A percentile compares a stretch with the other conserved stretches of the same genome.
phyloP scores from a whole-genome alignment of 2,888 invertebrate species.

The Caenorhabditis wallacei region DNA sequence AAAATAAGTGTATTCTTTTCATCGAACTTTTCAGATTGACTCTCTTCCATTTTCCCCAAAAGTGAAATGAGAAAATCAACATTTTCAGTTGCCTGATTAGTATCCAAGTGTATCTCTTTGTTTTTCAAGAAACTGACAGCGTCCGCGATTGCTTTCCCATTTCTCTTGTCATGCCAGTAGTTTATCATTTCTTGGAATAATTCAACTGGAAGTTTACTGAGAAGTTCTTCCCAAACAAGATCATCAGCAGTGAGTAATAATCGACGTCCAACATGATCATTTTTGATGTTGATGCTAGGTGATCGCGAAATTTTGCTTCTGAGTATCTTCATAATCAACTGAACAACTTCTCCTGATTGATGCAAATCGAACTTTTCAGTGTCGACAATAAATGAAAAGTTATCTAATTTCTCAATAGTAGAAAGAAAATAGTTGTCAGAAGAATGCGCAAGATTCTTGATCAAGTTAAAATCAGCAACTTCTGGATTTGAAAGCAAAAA shows the following conservation, averaged over 20 bases:
- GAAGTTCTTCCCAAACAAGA: constrained; percentile 35
- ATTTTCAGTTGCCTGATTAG: constrained; percentile 35
- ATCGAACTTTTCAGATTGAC: background rate
- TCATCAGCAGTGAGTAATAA: constrained; percentile 26
- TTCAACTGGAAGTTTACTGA: background rate
- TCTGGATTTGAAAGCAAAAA: constrained; percentile 2
- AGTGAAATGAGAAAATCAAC: constrained; percentile 46
- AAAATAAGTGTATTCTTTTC: constrained; percentile 2
- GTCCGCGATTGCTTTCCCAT: constrained; percentile 47
- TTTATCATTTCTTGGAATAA: constrained; percentile 55
- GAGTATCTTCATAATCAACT: constrained; percentile 17
- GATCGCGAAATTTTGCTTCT: background rate
- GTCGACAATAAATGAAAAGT: constrained; percentile 23
- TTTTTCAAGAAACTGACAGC: constrained; percentile 32
- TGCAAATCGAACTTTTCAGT: constrained; percentile 24
- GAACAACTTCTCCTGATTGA: constrained; percentile 20
- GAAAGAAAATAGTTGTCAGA: constrained; percentile 10
- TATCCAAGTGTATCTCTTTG: constrained; percentile 36
- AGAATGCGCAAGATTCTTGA: constrained; percentile 27
- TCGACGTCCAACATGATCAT: constrained; percentile 44
- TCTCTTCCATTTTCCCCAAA: background rate
- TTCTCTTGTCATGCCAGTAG: constrained; percentile 46
- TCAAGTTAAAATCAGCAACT: constrained; percentile 10
- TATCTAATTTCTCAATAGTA: background rate
- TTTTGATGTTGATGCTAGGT: constrained; percentile 18